Evolutionary conservation across 2,113 vertebrate species (phyloP).

Genomic region (Nyctereutes procyonoides): DNA sequence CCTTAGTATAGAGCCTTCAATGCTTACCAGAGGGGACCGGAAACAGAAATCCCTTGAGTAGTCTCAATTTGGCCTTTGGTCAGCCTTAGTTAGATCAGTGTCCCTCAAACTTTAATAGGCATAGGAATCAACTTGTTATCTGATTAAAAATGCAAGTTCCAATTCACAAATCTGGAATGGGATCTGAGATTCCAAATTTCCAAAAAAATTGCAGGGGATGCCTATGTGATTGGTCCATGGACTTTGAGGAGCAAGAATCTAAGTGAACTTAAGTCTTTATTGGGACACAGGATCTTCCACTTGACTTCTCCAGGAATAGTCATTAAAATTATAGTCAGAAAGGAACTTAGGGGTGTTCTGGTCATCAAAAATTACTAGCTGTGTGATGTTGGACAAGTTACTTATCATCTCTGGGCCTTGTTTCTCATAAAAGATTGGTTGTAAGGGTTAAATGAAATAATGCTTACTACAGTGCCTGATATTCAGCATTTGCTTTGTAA

Average conservation of each 20-base stretch:
- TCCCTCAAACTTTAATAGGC: background rate
- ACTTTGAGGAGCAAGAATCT: background rate
- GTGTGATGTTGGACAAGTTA: background rate
- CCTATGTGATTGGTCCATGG: background rate
- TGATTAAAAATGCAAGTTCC: background rate
- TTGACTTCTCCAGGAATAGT: background rate
- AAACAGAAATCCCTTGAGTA: background rate
- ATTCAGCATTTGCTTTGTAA: background rate
- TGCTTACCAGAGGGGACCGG: background rate
- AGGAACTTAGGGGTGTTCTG: background rate
- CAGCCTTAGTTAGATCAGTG: background rate
- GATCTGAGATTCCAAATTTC: background rate
- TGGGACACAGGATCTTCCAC: background rate
- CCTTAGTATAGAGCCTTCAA: background rate
- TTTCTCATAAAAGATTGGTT: constrained; percentile 24
- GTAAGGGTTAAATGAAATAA: background rate
- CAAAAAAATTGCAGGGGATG: background rate
- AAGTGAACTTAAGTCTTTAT: background rate
- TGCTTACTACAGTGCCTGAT: background rate
- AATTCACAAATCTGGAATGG: background rate
- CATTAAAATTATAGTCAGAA: background rate
- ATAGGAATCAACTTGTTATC: background rate
- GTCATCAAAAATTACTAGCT: constrained; percentile 26
- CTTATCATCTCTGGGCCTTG: background rate
- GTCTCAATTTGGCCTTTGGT: background rate